A percentile compares a stretch with the other conserved stretches of the same genome.
phyloP scores from a whole-genome alignment of 2,113 vertebrate species.

The Perca schrenkii region DNA sequence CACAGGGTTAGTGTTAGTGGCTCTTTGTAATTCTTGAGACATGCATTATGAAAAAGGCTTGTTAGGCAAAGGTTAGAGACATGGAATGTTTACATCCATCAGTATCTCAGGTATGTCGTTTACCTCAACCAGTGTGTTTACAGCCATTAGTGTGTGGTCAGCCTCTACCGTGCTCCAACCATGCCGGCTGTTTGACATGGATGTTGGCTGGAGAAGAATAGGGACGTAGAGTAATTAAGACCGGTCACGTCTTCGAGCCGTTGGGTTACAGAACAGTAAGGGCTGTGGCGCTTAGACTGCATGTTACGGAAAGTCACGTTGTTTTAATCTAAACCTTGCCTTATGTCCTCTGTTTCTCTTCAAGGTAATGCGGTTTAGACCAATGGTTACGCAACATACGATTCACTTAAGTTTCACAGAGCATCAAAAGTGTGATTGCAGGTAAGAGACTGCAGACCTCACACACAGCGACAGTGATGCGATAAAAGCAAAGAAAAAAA shows the following conservation, averaged over 20 bases:
- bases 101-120: constrained; percentile 55
- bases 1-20: background rate
- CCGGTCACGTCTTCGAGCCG: background rate
- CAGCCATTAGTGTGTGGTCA: constrained; percentile 31
- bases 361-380: constrained; percentile 75
- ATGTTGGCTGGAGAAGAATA: background rate
- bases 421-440: constrained; percentile 80
- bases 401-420: constrained; percentile 77
- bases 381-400: constrained; percentile 55
- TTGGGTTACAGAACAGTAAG: background rate
- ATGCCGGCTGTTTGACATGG: background rate
- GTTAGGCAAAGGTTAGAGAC: background rate
- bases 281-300: constrained; percentile 11
- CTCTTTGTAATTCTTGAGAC: background rate
- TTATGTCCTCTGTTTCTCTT: constrained; percentile 42
- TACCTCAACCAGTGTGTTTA: constrained; percentile 50
- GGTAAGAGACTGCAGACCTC: constrained; percentile 59
- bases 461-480: background rate
- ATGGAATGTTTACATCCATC: background rate
- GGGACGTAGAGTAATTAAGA: background rate
- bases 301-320: background rate
- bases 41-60: background rate
- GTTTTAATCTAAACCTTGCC: constrained; percentile 10
- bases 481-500: background rate
- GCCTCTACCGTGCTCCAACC: constrained; percentile 5